phyloP scores from a whole-genome alignment of 2,888 invertebrate genomes.

The Calameuta pallipes region DNA sequence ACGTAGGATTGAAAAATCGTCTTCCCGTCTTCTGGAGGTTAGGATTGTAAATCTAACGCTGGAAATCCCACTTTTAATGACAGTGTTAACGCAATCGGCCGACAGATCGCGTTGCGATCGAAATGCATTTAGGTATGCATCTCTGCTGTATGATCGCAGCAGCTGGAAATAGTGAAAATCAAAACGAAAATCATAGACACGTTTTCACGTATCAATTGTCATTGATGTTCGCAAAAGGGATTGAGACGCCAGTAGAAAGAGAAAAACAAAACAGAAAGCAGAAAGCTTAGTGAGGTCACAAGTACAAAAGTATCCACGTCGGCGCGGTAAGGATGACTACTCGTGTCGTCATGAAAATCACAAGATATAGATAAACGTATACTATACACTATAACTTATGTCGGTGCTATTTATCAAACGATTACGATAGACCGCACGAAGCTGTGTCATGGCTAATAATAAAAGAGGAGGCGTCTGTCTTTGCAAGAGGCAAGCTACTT shows the following conservation, averaged over 20 bases:
- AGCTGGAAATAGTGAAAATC: background rate
- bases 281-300: background rate
- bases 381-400: background rate
- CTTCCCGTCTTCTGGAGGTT: too few species aligned
- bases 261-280: background rate
- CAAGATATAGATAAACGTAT: background rate
- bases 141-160: background rate
- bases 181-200: background rate
- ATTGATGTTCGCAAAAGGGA: background rate
- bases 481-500: background rate
- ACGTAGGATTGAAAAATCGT: too few species aligned
- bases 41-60: background rate
- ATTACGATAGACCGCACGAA: background rate
- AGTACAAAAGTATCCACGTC: background rate
- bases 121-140: background rate
- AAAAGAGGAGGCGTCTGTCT: background rate
- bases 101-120: too few species aligned
- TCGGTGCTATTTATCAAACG: background rate
- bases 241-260: background rate
- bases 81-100: background rate
- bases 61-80: background rate
- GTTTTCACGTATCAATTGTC: too few species aligned
- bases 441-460: background rate
- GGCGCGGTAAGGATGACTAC: background rate
- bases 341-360: background rate